Conservation (phyloP, 2,888 invertebrate genomes). For the Clitarchus hookeri region DNA sequence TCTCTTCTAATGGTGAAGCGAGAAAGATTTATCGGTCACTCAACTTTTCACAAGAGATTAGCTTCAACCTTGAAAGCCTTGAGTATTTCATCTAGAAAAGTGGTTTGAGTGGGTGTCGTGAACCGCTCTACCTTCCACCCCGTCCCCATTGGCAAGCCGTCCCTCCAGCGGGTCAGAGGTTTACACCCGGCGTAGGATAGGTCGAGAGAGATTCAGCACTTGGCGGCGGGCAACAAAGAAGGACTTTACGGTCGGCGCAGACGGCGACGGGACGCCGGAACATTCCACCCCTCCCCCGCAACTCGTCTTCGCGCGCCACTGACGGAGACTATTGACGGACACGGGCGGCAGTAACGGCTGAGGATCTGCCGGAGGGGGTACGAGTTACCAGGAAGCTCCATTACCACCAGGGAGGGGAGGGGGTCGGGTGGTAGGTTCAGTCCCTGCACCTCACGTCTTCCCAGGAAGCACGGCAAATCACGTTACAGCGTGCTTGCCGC, state of each 20-base stretch:
- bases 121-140: no score
- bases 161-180: no score
- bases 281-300: neutral
- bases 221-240: neutral
- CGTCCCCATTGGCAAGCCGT: no score
- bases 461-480: neutral
- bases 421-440: neutral
- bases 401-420: neutral
- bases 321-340: conserved; percentile 1
- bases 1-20: no score
- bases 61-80: no score
- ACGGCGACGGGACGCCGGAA: no score
- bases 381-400: neutral
- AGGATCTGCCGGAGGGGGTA: neutral
- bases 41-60: no score
- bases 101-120: no score
- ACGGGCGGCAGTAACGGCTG: neutral
- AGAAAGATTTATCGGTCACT: no score
- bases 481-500: neutral
- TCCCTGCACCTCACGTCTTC: neutral
- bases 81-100: no score
- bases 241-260: neutral
- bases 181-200: no score
- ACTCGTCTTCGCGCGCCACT: neutral
- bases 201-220: neutral